Evolutionary conservation across 2,113 vertebrate genomes (phyloP).

Genomic region (Heptranchias perlo): DNA sequence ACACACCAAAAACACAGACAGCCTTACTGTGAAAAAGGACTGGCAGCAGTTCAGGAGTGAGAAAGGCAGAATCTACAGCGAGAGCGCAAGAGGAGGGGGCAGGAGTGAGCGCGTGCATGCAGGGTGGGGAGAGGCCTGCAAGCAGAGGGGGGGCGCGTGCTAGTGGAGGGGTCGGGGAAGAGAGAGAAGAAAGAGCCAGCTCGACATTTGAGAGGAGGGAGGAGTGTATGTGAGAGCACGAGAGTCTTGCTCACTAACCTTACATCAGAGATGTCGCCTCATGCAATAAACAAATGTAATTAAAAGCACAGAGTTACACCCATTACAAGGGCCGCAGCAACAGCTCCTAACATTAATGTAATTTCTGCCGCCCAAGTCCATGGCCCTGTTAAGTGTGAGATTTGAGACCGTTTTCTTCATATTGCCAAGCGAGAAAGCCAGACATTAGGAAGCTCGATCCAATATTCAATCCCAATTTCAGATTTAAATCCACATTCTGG

Average conservation of each 20-base stretch:
- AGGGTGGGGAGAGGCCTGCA: too few species aligned
- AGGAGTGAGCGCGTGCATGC: rapidly evolving
- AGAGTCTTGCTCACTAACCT: background rate
- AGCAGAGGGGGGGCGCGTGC: too few species aligned
- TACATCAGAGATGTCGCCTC: background rate
- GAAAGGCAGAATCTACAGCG: background rate
- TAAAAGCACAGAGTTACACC: background rate
- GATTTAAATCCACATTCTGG: too few species aligned
- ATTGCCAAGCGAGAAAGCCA: too few species aligned
- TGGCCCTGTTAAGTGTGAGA: background rate
- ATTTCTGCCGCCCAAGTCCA: background rate
- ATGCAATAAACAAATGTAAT: background rate
- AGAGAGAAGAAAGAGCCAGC: too few species aligned
- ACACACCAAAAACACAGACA: background rate
- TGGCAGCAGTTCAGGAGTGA: background rate
- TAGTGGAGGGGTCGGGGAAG: too few species aligned
- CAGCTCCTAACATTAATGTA: background rate
- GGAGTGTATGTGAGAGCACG: too few species aligned
- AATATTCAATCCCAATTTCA: too few species aligned
- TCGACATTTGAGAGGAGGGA: too few species aligned
- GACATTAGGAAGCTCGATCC: too few species aligned
- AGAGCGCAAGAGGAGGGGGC: background rate
- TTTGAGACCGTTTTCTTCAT: background rate
- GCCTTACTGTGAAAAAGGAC: background rate
- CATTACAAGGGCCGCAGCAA: background rate